Conservation (phyloP, 2,113 vertebrate genomes). For the Halichoeres trimaculatus region DNA sequence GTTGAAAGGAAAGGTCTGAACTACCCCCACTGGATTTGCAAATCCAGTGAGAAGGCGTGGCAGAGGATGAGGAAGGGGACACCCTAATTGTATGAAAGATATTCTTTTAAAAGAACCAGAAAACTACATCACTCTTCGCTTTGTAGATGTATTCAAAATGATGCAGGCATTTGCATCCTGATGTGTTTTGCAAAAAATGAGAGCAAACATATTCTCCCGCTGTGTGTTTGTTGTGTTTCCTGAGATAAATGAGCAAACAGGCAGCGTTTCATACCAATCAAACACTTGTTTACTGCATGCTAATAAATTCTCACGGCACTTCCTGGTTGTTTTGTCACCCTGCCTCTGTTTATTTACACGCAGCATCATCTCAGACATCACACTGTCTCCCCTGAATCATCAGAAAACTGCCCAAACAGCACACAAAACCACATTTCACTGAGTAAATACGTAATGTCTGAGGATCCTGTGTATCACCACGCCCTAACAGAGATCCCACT, state of each 20-base stretch:
- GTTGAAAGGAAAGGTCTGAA: slow-evolving; percentile 1
- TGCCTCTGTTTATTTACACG: slow-evolving; percentile 42
- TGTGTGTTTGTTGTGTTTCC: neutral
- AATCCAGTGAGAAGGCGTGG: slow-evolving; percentile 45
- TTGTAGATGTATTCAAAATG: neutral
- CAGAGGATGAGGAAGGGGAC: neutral
- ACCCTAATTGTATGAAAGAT: neutral
- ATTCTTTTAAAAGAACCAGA: too few species aligned
- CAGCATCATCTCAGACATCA: slow-evolving; percentile 31
- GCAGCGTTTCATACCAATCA: neutral
- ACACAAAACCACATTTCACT: neutral
- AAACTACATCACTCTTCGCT: neutral
- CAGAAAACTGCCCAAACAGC: slow-evolving; percentile 43
- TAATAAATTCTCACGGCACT: slow-evolving; percentile 3
- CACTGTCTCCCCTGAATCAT: neutral
- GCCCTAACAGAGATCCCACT: slow-evolving; percentile 42
- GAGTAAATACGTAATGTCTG: neutral
- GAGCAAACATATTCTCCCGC: neutral
- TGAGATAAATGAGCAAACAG: neutral
- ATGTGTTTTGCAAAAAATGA: too few species aligned
- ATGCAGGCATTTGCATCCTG: neutral
- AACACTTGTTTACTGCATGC: neutral
- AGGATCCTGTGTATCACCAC: slow-evolving; percentile 53
- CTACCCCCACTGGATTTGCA: neutral
- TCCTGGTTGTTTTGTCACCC: slow-evolving; percentile 47